These are phyloP conservation scores for Tromatobia lineatoria DNA, from an alignment of 2,888 invertebrate species.

Conservation along the genomic window DNA sequence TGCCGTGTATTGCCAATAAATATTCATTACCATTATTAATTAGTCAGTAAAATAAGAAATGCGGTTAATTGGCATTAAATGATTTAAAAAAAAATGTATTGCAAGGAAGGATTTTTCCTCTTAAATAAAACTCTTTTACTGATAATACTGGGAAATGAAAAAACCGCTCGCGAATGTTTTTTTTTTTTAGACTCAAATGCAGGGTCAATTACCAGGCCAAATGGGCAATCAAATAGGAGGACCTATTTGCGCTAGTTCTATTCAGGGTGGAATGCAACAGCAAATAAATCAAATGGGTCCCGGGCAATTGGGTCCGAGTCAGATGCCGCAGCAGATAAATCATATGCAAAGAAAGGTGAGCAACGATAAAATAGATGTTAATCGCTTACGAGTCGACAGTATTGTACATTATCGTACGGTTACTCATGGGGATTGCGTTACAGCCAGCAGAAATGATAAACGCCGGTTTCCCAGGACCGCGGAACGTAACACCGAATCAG, in stretches of 20 bases:
- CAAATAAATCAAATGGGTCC: conserved; percentile 84
- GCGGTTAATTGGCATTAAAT: no score
- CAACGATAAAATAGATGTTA: neutral
- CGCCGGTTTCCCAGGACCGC: conserved; percentile 85
- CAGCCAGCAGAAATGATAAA: conserved; percentile 86
- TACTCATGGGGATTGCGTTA: conserved; percentile 42
- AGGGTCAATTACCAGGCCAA: conserved; percentile 81
- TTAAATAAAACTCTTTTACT: no score
- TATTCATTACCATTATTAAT: no score
- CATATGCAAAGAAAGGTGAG: conserved; percentile 83
- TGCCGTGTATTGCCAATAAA: no score
- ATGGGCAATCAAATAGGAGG: conserved; percentile 83
- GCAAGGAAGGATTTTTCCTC: no score
- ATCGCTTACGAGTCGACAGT: neutral
- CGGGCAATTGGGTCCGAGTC: conserved; percentile 81
- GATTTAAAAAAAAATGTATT: no score
- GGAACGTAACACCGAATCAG: conserved; percentile 91
- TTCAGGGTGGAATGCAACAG: conserved; percentile 81
- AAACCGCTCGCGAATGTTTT: neutral
- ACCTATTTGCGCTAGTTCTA: conserved; percentile 76
- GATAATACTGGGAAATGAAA: no score
- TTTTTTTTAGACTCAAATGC: conserved; percentile 80
- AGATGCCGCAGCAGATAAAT: conserved; percentile 86
- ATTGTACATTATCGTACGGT: neutral
- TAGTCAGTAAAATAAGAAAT: no score